Evolutionary conservation across 1,140 invertebrate genomes (phyloP), one percentile per base, ranked within the genome.

Genomic region (Hypsibius dujardini): DNA sequence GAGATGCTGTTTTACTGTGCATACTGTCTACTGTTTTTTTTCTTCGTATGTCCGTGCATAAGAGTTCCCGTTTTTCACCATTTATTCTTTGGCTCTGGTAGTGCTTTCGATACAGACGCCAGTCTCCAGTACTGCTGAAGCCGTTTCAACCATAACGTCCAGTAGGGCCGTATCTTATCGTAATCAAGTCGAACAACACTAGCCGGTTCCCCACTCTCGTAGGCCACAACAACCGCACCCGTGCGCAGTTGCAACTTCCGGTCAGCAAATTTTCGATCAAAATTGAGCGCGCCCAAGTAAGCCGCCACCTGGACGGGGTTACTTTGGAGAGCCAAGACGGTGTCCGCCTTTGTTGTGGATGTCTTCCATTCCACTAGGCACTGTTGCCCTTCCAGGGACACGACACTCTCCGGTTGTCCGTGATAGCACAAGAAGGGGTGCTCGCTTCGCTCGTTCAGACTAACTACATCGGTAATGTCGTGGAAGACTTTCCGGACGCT

Each of bases 41-140:
- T 28, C 28, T 28, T 28, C 28, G 28, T 28, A 28, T 28, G 28
- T 28, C 28, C 28, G 28, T 28, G 28, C 28, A 28, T 28, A 28
- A 28, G 28, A 28, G 28, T 28, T 28, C 28, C 28, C 28, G 28
- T 28, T 28, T 28, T 28, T 28, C 28, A 28, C 28, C 28, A 28
- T 28, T 28, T 28, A 28, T 28, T 28, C 28, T 28, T 28, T 28
- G 28, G 28, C 28, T 28, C 28, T 28, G 28, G 28, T 28, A 28
- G 28, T 28, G 28, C 28, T 28, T 28, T 28, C 28, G 28, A 28
- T 28, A 28, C 28, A 28, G 28, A 28, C 28, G 62, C 62, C 62
- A 67, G 62, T 42, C 62, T 12, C 62, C 62, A 67, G 62, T 67
- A 67, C 62, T 67, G 62, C 42, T 67, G 62, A 7, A 67, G 42